A percentile compares a stretch with the other conserved stretches of the same genome.
Evolutionary conservation across 2,888 invertebrate species (phyloP).

Genomic region (Polyommatus icarus): DNA sequence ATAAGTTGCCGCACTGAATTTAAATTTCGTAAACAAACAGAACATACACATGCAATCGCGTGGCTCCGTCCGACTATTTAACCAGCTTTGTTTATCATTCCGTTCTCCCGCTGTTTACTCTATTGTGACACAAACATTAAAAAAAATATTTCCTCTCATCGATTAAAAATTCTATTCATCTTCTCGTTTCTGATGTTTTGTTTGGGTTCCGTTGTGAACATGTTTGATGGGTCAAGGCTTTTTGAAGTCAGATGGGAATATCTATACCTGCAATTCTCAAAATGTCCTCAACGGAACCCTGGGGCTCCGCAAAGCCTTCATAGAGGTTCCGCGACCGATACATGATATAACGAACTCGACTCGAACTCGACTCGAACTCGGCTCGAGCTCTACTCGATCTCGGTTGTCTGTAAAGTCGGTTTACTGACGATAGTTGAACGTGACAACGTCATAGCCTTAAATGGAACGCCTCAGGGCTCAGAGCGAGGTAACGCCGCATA

Average conservation of each 20-base stretch:
- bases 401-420: too few relatives aligned
- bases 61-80: slow-evolving; percentile 46
- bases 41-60: slow-evolving; percentile 45
- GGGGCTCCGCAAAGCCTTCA: too few relatives aligned
- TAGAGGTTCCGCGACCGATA: too few relatives aligned
- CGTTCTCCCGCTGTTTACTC: slow-evolving; percentile 41
- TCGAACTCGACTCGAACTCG: too few relatives aligned
- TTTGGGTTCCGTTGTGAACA: background rate
- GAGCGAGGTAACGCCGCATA: too few relatives aligned
- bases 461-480: too few relatives aligned
- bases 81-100: slow-evolving; percentile 46
- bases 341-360: too few relatives aligned
- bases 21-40: slow-evolving; percentile 55
- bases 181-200: background rate
- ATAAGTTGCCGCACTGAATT: slow-evolving; percentile 54
- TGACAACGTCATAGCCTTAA: too few relatives aligned
- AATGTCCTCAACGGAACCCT: too few relatives aligned
- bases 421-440: too few relatives aligned
- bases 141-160: slow-evolving; percentile 12
- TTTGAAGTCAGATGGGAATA: background rate
- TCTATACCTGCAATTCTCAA: background rate
- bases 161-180: slow-evolving; percentile 22
- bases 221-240: background rate
- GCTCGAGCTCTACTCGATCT: too few relatives aligned
- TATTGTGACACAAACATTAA: slow-evolving; percentile 36